phyloP scores from a whole-genome alignment of 1,140 invertebrate species.

The Microplitis demolitor region DNA sequence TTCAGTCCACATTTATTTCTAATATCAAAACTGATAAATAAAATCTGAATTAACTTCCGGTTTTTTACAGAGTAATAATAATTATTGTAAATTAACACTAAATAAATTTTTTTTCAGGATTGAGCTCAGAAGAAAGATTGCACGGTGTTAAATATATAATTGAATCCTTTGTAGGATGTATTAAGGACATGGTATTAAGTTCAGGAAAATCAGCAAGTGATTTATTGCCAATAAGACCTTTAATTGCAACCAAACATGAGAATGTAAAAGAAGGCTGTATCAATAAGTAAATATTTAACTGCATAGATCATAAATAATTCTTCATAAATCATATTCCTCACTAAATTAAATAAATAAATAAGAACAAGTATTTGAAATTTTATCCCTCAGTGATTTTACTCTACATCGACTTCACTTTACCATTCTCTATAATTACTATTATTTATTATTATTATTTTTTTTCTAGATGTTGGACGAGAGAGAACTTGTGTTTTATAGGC shows the following conservation, averaged over 20 bases:
- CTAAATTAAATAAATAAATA: no score
- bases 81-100: background rate
- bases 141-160: conserved; percentile 90
- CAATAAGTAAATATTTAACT: conserved; percentile 65
- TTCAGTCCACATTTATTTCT: background rate
- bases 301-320: background rate
- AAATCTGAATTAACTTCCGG: no score
- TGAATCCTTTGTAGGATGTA: conserved; percentile 90
- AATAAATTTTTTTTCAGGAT: conserved; percentile 61
- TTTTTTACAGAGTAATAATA: background rate
- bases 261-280: conserved; percentile 85
- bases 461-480: conserved; percentile 70
- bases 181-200: conserved; percentile 81
- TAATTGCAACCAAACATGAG: conserved; percentile 83
- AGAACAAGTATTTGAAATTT: no score
- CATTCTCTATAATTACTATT: background rate
- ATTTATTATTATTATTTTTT: conserved; percentile 8
- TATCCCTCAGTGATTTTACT: background rate
- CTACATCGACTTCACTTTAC: no score
- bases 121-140: conserved; percentile 82
- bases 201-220: conserved; percentile 83
- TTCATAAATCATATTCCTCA: no score
- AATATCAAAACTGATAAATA: no score
- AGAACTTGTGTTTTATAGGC: conserved; percentile 83
- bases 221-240: conserved; percentile 75